A percentile compares a stretch with the other conserved stretches of the same genome.
These are phyloP conservation scores for Erebia ligea DNA, from an alignment of 2,888 invertebrate genomes.

Conservation along the genomic window DNA sequence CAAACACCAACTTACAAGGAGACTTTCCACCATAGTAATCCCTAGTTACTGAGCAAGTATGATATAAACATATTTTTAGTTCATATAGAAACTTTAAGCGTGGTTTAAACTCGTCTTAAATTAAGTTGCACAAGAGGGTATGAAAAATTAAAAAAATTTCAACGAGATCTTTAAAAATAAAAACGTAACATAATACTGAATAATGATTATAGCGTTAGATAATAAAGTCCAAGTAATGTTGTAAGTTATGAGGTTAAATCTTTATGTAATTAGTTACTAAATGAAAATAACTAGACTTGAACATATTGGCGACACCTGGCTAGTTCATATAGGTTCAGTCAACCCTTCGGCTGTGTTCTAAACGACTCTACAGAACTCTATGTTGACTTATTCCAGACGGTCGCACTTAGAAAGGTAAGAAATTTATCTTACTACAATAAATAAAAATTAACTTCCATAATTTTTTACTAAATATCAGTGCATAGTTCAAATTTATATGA, in stretches of 20 bases:
- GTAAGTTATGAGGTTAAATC: slow-evolving; percentile 3
- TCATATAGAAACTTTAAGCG: too few relatives aligned
- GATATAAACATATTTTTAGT: too few relatives aligned
- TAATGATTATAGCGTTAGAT: not conserved
- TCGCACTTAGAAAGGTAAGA: slow-evolving; percentile 43
- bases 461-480: too few relatives aligned
- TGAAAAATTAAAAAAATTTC: too few relatives aligned
- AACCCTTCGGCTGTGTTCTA: slow-evolving; percentile 52
- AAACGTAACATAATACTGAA: not conserved
- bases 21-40: too few relatives aligned
- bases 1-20: too few relatives aligned
- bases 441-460: too few relatives aligned
- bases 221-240: not conserved
- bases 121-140: too few relatives aligned
- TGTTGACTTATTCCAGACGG: slow-evolving; percentile 33
- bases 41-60: too few relatives aligned
- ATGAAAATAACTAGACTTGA: slow-evolving; percentile 15
- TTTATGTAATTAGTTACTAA: not conserved
- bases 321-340: slow-evolving; percentile 70
- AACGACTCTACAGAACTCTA: slow-evolving; percentile 31
- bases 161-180: too few relatives aligned
- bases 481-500: too few relatives aligned
- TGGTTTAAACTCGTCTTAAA: too few relatives aligned
- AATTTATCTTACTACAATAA: not conserved
- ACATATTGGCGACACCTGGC: slow-evolving; percentile 52